Evolutionary conservation across 1,140 invertebrate genomes (phyloP), one percentile per base, ranked within the genome.

Genomic region (Phortica variegata): DNA sequence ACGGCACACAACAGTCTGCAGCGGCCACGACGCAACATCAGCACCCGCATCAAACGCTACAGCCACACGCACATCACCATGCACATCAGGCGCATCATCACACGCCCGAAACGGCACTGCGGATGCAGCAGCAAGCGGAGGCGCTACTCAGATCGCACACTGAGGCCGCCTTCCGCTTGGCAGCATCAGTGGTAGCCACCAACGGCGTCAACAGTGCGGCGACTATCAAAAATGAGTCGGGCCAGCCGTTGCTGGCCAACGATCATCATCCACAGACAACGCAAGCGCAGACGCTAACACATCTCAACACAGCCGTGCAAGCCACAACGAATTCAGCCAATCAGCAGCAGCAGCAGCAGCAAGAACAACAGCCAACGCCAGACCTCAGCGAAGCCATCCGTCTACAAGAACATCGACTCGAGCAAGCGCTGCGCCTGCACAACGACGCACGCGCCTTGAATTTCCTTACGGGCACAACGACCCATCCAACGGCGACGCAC

Each of bases 141-240:
- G 89, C 88, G 0, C 78, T 93, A 9, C 76, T 92, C 12, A 82
- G 89, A 61, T 88, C 87, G 41, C 90, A 92, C 57, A 89, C 89
- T 1, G 89, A 91, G 66, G 88, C 86, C 15, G 87, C 90, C 1
- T 80, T 91, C 12, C 80, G 90, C 61, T 75, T 91, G 52, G 90
- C 89, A 12, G 89, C 91, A 56, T 79, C 80, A 0, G 80, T 82
- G 49, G 81, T 81, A 29, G 71, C 69, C 13, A 69, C 60, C 16
- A 77, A 55, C 43, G 54, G 56, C 21, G 34, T 37, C 29, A 33
- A 12, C 32, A 32, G 4, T n/a, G 12, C 33, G 12, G 4, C 33
- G 4, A 10, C 17, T 15, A 26, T n/a, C 17, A 39, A 17, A 37
- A 37, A 7, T 20, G 23, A 20, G 12, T n/a, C 26, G n/a, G 2